A percentile compares a stretch with the other conserved stretches of the same genome.
Conservation (phyloP, 2,888 invertebrate genomes). For the Orthosia gothica region DNA sequence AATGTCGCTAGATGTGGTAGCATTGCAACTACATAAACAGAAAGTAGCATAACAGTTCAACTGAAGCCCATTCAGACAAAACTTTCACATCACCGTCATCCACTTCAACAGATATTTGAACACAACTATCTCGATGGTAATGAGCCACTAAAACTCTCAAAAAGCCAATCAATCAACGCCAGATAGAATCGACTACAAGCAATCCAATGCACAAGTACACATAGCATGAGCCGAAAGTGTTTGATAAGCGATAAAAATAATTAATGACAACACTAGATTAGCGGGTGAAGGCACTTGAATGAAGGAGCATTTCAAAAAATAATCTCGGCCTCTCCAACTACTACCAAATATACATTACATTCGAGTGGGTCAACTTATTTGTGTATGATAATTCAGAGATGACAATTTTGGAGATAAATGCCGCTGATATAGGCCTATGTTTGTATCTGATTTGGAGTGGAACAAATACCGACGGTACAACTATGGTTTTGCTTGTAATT, state of each 20-base stretch:
- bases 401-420: conserved; percentile 65
- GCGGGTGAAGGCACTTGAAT: conserved; percentile 88
- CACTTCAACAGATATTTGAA: conserved; percentile 46
- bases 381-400: conserved; percentile 82
- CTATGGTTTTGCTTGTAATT: background rate
- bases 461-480: conserved; percentile 7
- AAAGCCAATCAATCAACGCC: conserved; percentile 71
- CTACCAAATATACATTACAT: conserved; percentile 87
- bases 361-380: conserved; percentile 89
- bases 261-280: conserved; percentile 91
- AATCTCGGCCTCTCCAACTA: conserved; percentile 89
- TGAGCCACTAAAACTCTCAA: conserved; percentile 56
- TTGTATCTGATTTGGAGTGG: conserved; percentile 35
- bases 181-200: conserved; percentile 77
- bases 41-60: background rate
- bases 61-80: background rate
- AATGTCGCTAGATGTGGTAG: background rate
- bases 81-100: conserved; percentile 6
- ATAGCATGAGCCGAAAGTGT: conserved; percentile 86
- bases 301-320: conserved; percentile 91
- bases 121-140: conserved; percentile 39
- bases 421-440: conserved; percentile 52
- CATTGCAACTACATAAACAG: background rate
- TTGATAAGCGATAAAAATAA: conserved; percentile 91
- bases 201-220: conserved; percentile 78